These are phyloP conservation scores for Xestia sexstrigata DNA, from an alignment of 2,888 invertebrate species.

Conservation along the genomic window DNA sequence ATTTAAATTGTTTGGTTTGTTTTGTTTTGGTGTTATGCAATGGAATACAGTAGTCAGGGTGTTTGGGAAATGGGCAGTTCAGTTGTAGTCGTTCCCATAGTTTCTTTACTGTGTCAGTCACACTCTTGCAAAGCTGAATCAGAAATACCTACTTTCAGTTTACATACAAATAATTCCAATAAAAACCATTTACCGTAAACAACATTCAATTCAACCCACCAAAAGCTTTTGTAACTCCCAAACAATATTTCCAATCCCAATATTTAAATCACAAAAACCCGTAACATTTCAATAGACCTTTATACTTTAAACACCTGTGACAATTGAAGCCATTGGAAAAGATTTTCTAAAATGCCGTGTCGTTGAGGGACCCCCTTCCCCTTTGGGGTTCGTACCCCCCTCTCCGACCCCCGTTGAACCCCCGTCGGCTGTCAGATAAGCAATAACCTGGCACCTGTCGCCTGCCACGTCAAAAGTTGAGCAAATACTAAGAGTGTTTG, in stretches of 20 bases:
- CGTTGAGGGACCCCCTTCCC: slow-evolving; percentile 37
- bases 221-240: slow-evolving; percentile 15
- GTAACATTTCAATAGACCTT: slow-evolving; percentile 41
- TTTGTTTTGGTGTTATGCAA: slow-evolving; percentile 3
- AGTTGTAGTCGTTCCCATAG: neutral
- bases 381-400: slow-evolving; percentile 29
- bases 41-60: slow-evolving; percentile 1
- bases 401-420: slow-evolving; percentile 24
- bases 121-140: neutral
- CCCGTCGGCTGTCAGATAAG: slow-evolving; percentile 71
- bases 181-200: slow-evolving; percentile 34
- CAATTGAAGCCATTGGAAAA: slow-evolving; percentile 48
- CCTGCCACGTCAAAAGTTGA: slow-evolving; percentile 68
- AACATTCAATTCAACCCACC: slow-evolving; percentile 22
- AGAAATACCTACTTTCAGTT: neutral
- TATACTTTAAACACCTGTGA: slow-evolving; percentile 46
- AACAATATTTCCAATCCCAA: slow-evolving; percentile 21
- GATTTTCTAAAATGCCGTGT: slow-evolving; percentile 61
- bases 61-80: neutral
- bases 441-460: slow-evolving; percentile 78
- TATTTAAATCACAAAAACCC: slow-evolving; percentile 38
- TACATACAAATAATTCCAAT: neutral
- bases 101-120: neutral
- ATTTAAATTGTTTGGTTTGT: slow-evolving; percentile 6
- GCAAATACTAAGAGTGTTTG: slow-evolving; percentile 52